These are phyloP conservation scores for Picathartes gymnocephalus DNA, from an alignment of 2,113 vertebrate species.

Conservation along the genomic window DNA sequence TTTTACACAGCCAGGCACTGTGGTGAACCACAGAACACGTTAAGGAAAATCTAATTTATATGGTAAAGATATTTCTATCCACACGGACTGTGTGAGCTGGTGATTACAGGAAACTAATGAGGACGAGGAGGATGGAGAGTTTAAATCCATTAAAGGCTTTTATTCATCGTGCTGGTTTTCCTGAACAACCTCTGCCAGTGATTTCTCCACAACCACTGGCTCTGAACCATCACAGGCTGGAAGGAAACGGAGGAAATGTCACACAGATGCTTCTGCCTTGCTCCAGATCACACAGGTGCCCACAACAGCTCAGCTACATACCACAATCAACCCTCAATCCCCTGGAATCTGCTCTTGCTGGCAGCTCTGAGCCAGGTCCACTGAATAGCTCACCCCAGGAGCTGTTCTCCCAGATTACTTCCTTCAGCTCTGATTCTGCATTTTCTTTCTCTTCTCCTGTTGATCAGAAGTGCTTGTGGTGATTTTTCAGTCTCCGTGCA, in stretches of 20 bases:
- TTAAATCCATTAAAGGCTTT: not conserved
- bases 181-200: not conserved
- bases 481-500: not conserved
- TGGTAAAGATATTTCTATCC: constrained; percentile 20
- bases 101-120: constrained; percentile 3
- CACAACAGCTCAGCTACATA: not conserved
- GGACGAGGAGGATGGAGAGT: not conserved
- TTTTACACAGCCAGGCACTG: not conserved
- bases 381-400: not conserved
- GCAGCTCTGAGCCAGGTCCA: not conserved
- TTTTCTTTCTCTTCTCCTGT: not conserved
- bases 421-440: not conserved
- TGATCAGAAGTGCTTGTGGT: not conserved
- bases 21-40: not conserved
- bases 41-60: not conserved
- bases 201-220: not conserved
- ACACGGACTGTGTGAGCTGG: not conserved
- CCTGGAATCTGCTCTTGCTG: not conserved
- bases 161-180: not conserved
- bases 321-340: fast-evolving
- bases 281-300: not conserved
- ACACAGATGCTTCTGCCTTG: not conserved
- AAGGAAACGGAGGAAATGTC: not conserved
- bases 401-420: not conserved
- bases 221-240: not conserved